A percentile compares a stretch with the other conserved stretches of the same genome.
These are phyloP conservation scores for Erebia aethiops DNA, from an alignment of 2,888 invertebrate species.

Conservation along the genomic window DNA sequence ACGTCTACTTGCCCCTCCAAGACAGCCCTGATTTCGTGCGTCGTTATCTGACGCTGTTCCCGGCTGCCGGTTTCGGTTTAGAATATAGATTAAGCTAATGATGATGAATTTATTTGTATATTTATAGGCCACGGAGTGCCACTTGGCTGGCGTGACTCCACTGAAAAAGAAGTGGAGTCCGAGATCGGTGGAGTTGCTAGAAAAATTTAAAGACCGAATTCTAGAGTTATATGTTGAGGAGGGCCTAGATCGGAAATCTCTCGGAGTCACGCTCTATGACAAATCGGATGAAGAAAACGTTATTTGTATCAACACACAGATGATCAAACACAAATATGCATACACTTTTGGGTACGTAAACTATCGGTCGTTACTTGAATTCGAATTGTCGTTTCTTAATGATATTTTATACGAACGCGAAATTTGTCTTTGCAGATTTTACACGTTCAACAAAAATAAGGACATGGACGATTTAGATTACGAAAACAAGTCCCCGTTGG, in stretches of 20 bases:
- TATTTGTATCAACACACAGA: conserved; percentile 66
- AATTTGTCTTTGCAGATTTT: conserved; percentile 50
- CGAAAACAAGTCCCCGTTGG: conserved; percentile 55
- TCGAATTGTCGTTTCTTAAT: neutral
- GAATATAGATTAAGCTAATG: too few relatives aligned
- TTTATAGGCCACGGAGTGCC: conserved; percentile 67
- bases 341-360: conserved; percentile 64
- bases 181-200: conserved; percentile 60
- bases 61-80: too few relatives aligned
- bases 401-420: neutral
- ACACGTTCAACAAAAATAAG: conserved; percentile 58
- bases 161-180: conserved; percentile 66
- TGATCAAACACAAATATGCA: conserved; percentile 71
- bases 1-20: too few relatives aligned
- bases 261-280: conserved; percentile 66
- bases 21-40: too few relatives aligned
- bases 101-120: conserved; percentile 7
- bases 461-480: conserved; percentile 54
- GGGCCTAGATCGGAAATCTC: conserved; percentile 52
- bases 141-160: conserved; percentile 69
- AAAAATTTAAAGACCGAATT: conserved; percentile 49
- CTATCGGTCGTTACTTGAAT: neutral
- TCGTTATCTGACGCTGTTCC: too few relatives aligned
- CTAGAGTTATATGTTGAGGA: conserved; percentile 66
- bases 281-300: conserved; percentile 52